A percentile compares a stretch with the other conserved stretches of the same genome.
These are phyloP conservation scores for Natrix natrix DNA, from an alignment of 2,797 vertebrate genomes.

Conservation along the genomic window DNA sequence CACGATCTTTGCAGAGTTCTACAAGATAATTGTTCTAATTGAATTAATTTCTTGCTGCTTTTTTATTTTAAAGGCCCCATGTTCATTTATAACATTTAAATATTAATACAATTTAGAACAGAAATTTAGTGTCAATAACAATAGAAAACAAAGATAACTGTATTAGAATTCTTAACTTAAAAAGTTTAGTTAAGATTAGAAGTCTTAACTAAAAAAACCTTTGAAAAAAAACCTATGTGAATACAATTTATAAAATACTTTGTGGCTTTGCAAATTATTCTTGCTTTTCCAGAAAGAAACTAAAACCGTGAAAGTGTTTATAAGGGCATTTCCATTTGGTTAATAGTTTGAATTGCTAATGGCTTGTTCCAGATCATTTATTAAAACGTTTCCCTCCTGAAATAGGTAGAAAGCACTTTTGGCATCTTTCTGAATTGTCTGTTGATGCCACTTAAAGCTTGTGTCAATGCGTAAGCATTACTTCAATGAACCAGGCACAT, in stretches of 20 bases:
- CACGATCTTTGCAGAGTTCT: background rate
- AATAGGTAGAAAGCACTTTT: constrained; percentile 38
- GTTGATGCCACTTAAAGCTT: constrained; percentile 27
- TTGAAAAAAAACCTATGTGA: background rate
- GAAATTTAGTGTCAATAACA: background rate
- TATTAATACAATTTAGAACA: background rate
- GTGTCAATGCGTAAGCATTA: background rate
- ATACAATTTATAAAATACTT: constrained; percentile 25
- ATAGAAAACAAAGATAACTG: background rate
- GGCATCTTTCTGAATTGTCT: constrained; percentile 43
- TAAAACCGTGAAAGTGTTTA: constrained; percentile 33
- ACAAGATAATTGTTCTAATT: background rate
- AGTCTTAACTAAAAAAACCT: fast-evolving
- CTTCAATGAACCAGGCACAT: background rate
- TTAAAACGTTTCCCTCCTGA: constrained; percentile 44
- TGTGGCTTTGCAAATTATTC: constrained; percentile 25
- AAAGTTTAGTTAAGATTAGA: background rate
- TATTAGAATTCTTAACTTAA: background rate
- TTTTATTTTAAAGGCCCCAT: background rate
- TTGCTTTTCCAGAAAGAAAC: constrained; percentile 36
- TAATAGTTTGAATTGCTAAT: constrained; percentile 37
- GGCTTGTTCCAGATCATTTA: constrained; percentile 29
- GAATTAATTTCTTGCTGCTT: background rate
- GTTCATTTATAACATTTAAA: background rate
- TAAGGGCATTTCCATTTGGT: constrained; percentile 42